A percentile compares a stretch with the other conserved stretches of the same genome.
These are phyloP conservation scores for Acleris emargana DNA, from an alignment of 2,888 invertebrate species.

Conservation along the genomic window DNA sequence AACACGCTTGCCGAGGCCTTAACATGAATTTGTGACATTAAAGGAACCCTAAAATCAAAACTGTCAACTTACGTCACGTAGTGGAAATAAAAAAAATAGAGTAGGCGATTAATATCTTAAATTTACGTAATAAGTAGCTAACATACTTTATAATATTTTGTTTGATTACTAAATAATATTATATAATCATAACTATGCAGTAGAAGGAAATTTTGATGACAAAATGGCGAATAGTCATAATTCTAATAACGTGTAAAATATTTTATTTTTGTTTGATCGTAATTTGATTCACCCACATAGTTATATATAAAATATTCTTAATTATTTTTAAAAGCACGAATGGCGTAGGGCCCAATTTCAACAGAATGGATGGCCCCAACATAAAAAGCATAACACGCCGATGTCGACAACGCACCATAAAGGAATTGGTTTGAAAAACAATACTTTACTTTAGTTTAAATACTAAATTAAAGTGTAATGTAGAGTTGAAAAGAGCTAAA, in stretches of 20 bases:
- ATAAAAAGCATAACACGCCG: conserved; percentile 74
- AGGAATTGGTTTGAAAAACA: conserved; percentile 34
- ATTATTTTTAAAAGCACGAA: conserved; percentile 72
- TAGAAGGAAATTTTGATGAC: background rate
- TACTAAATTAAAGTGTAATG: background rate
- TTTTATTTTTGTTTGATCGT: background rate
- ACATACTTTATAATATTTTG: conserved; percentile 38
- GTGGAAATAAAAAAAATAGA: conserved; percentile 32
- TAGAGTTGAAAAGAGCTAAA: background rate
- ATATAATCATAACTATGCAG: conserved; percentile 35
- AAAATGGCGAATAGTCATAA: background rate
- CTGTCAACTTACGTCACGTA: conserved; percentile 26
- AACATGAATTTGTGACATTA: conserved; percentile 26
- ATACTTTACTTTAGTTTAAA: background rate
- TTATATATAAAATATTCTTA: conserved; percentile 34
- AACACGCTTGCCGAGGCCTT: no score
- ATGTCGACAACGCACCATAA: conserved; percentile 57
- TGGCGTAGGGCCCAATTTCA: conserved; percentile 55
- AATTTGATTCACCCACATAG: conserved; percentile 14
- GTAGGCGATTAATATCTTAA: conserved; percentile 35
- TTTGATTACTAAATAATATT: conserved; percentile 37
- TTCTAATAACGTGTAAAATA: no score
- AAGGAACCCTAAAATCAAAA: conserved; percentile 13
- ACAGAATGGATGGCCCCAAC: conserved; percentile 46
- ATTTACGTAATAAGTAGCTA: conserved; percentile 37